Evolutionary conservation across 2,888 invertebrate genomes (phyloP).

Genomic region (Cheilosia variabilis): DNA sequence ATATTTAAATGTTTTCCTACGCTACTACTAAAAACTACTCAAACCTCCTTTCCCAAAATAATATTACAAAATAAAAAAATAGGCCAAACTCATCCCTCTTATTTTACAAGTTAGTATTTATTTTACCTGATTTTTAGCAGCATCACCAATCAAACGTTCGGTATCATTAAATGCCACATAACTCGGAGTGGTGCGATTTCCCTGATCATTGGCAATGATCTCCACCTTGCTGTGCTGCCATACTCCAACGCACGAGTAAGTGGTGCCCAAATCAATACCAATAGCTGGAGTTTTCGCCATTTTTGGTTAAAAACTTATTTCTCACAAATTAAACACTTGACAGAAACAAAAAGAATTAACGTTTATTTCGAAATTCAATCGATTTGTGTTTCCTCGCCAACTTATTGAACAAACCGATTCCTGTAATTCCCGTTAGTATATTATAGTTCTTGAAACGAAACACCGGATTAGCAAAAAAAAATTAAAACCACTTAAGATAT

Average conservation of each 20-base stretch:
- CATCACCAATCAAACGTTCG: slow-evolving; percentile 93
- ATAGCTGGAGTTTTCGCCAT: slow-evolving; percentile 86
- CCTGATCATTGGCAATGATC: slow-evolving; percentile 95
- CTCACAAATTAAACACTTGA: slow-evolving; percentile 3
- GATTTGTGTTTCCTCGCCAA: slow-evolving; percentile 9
- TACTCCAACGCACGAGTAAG: slow-evolving; percentile 94
- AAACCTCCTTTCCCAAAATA: too few species aligned
- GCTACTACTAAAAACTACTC: too few species aligned
- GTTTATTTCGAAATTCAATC: not conserved
- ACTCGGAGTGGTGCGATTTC: slow-evolving; percentile 93
- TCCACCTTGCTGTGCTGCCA: slow-evolving; percentile 92
- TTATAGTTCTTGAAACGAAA: not conserved
- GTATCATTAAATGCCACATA: slow-evolving; percentile 94
- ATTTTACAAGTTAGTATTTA: not conserved
- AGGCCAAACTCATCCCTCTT: too few species aligned
- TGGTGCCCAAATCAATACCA: slow-evolving; percentile 94
- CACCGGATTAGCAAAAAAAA: not conserved
- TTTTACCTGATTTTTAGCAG: slow-evolving; percentile 92
- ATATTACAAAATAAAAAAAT: too few species aligned
- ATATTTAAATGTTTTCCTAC: too few species aligned
- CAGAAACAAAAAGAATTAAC: not conserved
- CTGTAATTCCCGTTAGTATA: not conserved
- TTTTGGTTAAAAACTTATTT: slow-evolving; percentile 45
- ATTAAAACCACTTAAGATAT: not conserved
- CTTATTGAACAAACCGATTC: not conserved